Percentiles rank a stretch among this genome's conserved stretches.
phyloP scores from a whole-genome alignment of 2,113 vertebrate genomes.

The Hyla sarda region DNA sequence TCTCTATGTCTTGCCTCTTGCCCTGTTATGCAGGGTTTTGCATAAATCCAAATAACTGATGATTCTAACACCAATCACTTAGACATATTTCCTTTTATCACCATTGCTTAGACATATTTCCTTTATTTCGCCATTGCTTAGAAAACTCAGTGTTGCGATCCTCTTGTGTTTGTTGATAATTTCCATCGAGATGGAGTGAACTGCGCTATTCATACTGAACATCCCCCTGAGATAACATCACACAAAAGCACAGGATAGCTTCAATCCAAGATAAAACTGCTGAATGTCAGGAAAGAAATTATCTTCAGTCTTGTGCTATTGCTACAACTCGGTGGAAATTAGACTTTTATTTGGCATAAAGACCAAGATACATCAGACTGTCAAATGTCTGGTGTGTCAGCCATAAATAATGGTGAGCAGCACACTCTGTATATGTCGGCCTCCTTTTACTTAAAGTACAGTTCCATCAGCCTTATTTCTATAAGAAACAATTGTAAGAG shows the following conservation, averaged over 20 bases:
- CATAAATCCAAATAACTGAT: neutral
- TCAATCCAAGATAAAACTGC: slow-evolving; percentile 25
- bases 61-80: neutral
- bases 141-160: slow-evolving; percentile 2
- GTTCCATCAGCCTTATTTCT: neutral
- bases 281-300: slow-evolving; percentile 24
- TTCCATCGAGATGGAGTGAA: slow-evolving; percentile 5
- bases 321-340: neutral
- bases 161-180: neutral
- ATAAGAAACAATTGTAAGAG: neutral
- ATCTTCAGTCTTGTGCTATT: slow-evolving; percentile 27
- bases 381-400: neutral
- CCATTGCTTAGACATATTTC: slow-evolving; percentile 1
- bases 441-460: neutral
- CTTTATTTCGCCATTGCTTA: neutral
- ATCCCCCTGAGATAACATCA: slow-evolving; percentile 32
- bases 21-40: neutral
- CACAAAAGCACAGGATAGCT: slow-evolving; percentile 26
- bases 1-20: neutral
- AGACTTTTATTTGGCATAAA: slow-evolving; percentile 29
- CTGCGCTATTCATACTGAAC: slow-evolving; percentile 18
- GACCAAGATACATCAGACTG: neutral
- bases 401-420: accelerated
- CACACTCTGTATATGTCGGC: accelerated
- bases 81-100: neutral